Evolutionary conservation across 2,797 vertebrate species (phyloP).

Genomic region (Harpagifer antarcticus): DNA sequence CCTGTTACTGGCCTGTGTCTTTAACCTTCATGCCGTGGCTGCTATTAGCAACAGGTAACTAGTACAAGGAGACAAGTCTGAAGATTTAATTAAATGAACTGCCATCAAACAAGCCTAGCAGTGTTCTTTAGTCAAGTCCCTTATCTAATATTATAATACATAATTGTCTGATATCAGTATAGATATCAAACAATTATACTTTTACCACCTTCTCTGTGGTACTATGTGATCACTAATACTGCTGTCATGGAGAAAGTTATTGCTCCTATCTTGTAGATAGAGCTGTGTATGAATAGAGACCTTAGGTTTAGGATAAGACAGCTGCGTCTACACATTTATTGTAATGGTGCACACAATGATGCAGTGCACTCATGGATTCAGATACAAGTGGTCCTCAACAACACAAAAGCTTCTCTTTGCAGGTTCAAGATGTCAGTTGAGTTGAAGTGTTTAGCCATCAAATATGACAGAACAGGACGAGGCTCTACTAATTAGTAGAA

Average conservation of each 20-base stretch:
- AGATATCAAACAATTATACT: background rate
- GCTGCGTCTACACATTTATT: background rate
- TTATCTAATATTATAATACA: background rate
- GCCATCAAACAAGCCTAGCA: background rate
- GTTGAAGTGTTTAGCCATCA: conserved; percentile 19
- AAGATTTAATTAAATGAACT: too few species aligned
- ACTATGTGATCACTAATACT: background rate
- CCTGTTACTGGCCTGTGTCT: background rate
- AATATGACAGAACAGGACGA: conserved; percentile 6
- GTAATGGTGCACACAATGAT: background rate
- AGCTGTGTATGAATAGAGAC: background rate
- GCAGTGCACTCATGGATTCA: background rate
- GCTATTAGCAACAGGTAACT: background rate
- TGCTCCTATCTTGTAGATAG: background rate
- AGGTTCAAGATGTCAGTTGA: conserved; percentile 34
- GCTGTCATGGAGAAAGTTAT: background rate
- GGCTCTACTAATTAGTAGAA: conserved; percentile 6
- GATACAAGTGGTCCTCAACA: conserved; percentile 9
- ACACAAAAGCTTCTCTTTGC: conserved; percentile 13
- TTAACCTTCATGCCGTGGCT: background rate
- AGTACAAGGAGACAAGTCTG: too few species aligned
- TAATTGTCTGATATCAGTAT: too few species aligned
- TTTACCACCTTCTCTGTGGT: background rate
- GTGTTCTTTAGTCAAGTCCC: background rate
- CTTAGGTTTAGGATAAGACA: background rate